These are phyloP conservation scores for Zeuzera pyrina DNA, from an alignment of 2,888 invertebrate genomes.

Conservation along the genomic window DNA sequence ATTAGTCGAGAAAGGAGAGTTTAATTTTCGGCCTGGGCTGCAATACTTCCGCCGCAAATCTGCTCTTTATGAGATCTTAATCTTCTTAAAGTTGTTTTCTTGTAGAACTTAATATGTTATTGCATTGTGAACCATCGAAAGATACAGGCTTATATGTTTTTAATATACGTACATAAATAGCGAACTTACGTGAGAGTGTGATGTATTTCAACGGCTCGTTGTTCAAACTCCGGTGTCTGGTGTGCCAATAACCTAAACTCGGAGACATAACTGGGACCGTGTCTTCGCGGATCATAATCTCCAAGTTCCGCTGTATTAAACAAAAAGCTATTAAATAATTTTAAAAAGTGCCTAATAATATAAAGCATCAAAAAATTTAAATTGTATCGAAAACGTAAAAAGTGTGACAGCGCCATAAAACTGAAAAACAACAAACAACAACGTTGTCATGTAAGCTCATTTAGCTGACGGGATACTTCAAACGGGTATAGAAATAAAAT, in stretches of 20 bases:
- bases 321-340: constrained; percentile 4
- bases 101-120: constrained; percentile 19
- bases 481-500: constrained; percentile 43
- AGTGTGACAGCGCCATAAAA: constrained; percentile 23
- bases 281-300: constrained; percentile 91
- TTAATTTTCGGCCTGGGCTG: constrained; percentile 52
- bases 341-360: not conserved
- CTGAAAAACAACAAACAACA: constrained; percentile 17
- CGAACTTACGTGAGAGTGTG: constrained; percentile 86
- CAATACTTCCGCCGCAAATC: constrained; percentile 42
- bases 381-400: no score
- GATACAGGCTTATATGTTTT: not conserved
- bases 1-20: constrained; percentile 59
- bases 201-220: constrained; percentile 89
- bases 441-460: constrained; percentile 36
- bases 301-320: constrained; percentile 87
- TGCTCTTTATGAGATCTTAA: constrained; percentile 49
- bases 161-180: not conserved
- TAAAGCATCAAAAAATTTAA: not conserved
- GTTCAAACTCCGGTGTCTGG: constrained; percentile 92
- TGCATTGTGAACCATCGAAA: not conserved
- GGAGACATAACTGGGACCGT: constrained; percentile 92
- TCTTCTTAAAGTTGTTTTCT: constrained; percentile 37
- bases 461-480: constrained; percentile 38
- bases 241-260: constrained; percentile 95